Conservation (phyloP, 64 coral and sea anemone genomes). For the Dendronephthya gigantea region DNA sequence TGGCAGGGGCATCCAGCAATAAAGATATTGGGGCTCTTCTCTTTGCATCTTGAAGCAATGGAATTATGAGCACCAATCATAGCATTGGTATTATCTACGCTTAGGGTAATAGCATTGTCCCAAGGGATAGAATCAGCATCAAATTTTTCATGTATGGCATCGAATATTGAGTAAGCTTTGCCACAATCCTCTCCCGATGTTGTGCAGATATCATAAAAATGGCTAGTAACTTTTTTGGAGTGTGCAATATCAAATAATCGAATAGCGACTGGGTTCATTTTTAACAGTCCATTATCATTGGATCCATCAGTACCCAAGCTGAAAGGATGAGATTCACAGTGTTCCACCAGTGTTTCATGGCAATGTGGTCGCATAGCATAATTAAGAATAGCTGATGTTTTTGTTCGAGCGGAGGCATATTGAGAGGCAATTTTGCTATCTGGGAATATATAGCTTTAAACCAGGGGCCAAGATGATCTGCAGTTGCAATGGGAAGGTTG, state of each 20-base stretch:
- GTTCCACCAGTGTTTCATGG: constrained; percentile 29
- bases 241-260: constrained; percentile 25
- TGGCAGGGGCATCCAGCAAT: background rate
- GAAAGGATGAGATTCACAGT: constrained; percentile 17
- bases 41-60: too few species aligned
- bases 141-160: constrained; percentile 23
- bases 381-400: constrained; percentile 29
- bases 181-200: constrained; percentile 24
- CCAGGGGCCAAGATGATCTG: constrained; percentile 2
- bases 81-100: too few species aligned
- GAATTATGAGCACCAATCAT: too few species aligned
- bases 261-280: constrained; percentile 30
- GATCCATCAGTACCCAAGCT: constrained; percentile 30
- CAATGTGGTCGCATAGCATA: constrained; percentile 31
- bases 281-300: constrained; percentile 20
- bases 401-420: constrained; percentile 26
- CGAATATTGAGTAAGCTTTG: constrained; percentile 18
- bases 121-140: background rate
- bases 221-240: constrained; percentile 29
- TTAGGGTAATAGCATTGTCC: too few species aligned
- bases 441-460: constrained; percentile 33
- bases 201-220: constrained; percentile 34
- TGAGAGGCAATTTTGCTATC: constrained; percentile 31
- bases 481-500: too few species aligned
- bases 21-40: too few species aligned